Conservation (phyloP, 2,888 invertebrate genomes). For the Philereme transversata region DNA sequence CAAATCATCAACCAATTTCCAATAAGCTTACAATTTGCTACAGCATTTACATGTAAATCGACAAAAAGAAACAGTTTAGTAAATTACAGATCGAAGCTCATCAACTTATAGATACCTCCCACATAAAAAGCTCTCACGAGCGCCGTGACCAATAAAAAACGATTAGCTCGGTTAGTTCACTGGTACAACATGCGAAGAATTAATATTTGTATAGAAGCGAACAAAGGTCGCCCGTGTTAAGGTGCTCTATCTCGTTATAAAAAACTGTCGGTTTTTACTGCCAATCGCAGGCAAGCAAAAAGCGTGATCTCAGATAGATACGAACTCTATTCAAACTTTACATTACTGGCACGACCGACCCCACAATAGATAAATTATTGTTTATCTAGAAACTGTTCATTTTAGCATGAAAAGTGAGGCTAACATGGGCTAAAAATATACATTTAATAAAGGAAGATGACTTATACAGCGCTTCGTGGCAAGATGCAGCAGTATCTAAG, state of each 20-base stretch:
- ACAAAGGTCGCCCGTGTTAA: conserved; percentile 65
- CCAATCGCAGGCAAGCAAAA: conserved; percentile 10
- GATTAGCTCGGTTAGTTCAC: conserved; percentile 54
- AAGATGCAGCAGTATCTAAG: no score
- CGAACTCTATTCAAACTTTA: background rate
- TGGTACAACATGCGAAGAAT: conserved; percentile 64
- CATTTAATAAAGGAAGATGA: no score
- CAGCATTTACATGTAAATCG: conserved; percentile 37
- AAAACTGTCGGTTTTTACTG: conserved; percentile 70
- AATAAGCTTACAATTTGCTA: conserved; percentile 32
- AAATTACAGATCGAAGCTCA: conserved; percentile 39
- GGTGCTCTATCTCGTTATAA: conserved; percentile 64
- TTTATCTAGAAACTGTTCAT: no score
- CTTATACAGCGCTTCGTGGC: no score
- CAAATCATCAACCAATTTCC: conserved; percentile 30
- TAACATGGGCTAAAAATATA: no score
- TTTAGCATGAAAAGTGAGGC: no score
- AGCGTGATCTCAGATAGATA: conserved; percentile 4
- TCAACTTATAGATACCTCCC: conserved; percentile 56
- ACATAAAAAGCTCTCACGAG: conserved; percentile 57
- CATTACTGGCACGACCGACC: no score
- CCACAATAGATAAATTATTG: no score
- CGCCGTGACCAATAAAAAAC: conserved; percentile 62
- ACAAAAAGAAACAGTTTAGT: conserved; percentile 37
- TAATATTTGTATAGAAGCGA: conserved; percentile 77